Percentiles rank a stretch among this genome's conserved stretches.
These are phyloP conservation scores for Rhynchopsitta pachyrhyncha DNA, from an alignment of 2,113 vertebrate genomes.

Conservation along the genomic window DNA sequence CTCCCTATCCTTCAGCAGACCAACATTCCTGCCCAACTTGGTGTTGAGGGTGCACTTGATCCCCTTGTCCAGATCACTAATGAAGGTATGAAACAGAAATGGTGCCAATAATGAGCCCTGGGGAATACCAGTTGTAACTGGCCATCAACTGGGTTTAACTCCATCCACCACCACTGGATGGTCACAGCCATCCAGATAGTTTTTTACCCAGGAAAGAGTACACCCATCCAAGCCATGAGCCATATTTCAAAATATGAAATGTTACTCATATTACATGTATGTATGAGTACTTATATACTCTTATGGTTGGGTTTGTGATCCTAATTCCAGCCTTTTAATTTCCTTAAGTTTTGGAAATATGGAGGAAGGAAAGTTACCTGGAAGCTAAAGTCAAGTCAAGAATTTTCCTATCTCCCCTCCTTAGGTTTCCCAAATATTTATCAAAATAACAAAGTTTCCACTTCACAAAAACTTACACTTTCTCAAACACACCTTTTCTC, in stretches of 20 bases:
- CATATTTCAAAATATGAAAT: background rate
- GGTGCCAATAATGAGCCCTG: background rate
- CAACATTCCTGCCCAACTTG: background rate
- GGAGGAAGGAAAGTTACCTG: background rate
- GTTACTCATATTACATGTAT: fast-evolving
- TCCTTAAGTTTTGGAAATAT: background rate
- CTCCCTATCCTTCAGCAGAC: background rate
- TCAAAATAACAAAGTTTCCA: background rate
- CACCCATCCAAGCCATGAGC: background rate
- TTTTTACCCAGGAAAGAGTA: background rate
- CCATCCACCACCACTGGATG: background rate
- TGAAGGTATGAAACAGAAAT: background rate
- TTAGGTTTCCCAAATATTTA: background rate
- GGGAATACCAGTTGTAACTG: background rate
- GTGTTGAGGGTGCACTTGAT: background rate
- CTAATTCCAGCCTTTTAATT: background rate
- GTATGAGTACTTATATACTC: background rate
- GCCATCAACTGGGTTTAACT: background rate
- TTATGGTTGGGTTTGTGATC: background rate
- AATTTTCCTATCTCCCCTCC: background rate
- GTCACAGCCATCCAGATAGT: background rate
- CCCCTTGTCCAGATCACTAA: background rate
- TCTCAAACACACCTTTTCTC: background rate
- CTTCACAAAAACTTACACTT: background rate
- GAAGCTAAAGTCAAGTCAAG: background rate